These are phyloP conservation scores for Kryptolebias marmoratus DNA, from an alignment of 2,113 vertebrate species.

Conservation along the genomic window DNA sequence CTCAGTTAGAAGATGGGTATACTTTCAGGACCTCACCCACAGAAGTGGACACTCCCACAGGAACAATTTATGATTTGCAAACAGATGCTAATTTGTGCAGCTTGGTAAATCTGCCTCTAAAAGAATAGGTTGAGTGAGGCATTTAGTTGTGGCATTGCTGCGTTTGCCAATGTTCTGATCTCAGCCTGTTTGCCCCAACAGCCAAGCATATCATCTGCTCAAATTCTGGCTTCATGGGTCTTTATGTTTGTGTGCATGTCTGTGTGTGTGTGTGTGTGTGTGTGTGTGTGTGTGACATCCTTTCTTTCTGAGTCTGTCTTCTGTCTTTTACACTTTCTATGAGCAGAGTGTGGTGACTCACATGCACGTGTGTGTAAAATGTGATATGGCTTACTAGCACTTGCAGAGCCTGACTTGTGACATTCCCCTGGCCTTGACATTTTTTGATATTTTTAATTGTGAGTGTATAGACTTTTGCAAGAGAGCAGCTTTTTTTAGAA, in stretches of 20 bases:
- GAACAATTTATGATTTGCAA: background rate
- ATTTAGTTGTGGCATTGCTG: conserved; percentile 4
- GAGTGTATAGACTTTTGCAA: conserved; percentile 16
- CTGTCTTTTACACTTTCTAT: conserved; percentile 51
- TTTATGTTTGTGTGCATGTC: background rate
- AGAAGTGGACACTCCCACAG: background rate
- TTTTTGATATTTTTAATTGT: conserved; percentile 7
- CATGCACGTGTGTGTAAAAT: conserved; percentile 15
- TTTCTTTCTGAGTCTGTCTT: conserved; percentile 26
- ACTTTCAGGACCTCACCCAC: background rate
- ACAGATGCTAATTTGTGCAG: background rate
- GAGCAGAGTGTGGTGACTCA: conserved; percentile 39
- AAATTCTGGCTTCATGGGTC: conserved; percentile 37
- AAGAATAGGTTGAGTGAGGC: conserved; percentile 11
- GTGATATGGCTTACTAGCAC: background rate
- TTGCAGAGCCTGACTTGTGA: conserved; percentile 28
- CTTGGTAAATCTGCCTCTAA: conserved; percentile 17
- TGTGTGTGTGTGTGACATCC: conserved; percentile 19
- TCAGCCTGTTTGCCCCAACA: conserved; percentile 55
- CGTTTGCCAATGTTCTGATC: conserved; percentile 13
- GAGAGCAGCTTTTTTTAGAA: background rate
- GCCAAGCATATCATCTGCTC: conserved; percentile 62
- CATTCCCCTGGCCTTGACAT: conserved; percentile 38
- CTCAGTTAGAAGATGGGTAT: background rate
- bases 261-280: conserved; percentile 9